A percentile compares a stretch with the other conserved stretches of the same genome.
phyloP scores from a whole-genome alignment of 2,888 invertebrate species.

The Chloromyia formosa region DNA sequence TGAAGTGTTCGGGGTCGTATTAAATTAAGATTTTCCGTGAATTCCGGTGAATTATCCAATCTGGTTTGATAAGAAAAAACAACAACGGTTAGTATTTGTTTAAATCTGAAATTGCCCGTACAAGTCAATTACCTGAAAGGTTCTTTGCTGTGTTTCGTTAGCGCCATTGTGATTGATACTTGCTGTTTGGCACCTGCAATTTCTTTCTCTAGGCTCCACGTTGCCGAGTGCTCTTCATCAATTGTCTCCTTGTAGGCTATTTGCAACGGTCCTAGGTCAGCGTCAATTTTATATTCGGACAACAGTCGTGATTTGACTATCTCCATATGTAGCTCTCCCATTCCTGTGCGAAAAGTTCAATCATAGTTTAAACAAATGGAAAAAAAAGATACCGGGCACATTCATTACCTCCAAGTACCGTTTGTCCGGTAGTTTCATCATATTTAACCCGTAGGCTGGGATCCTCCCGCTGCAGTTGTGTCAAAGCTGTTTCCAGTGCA shows the following conservation, averaged over 20 bases:
- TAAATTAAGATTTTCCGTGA: slow-evolving; percentile 72
- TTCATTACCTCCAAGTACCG: slow-evolving; percentile 75
- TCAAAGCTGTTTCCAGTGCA: slow-evolving; percentile 81
- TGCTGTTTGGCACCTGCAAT: slow-evolving; percentile 62
- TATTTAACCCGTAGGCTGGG: slow-evolving; percentile 83
- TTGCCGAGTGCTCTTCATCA: slow-evolving; percentile 53
- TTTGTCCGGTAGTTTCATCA: slow-evolving; percentile 86
- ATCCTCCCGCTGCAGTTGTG: slow-evolving; percentile 86
- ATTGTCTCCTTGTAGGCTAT: slow-evolving; percentile 90
- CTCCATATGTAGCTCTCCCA: slow-evolving; percentile 98
- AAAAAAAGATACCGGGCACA: slow-evolving; percentile 15
- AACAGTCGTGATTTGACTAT: slow-evolving; percentile 88
- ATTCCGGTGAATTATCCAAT: slow-evolving; percentile 74
- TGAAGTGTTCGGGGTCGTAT: slow-evolving; percentile 73
- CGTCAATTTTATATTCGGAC: slow-evolving; percentile 90
- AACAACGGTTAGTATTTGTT: slow-evolving; percentile 12
- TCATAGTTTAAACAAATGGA: background rate
- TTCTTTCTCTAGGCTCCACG: slow-evolving; percentile 59
- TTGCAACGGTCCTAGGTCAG: slow-evolving; percentile 88
- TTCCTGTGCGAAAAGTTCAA: slow-evolving; percentile 70
- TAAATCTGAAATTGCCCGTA: too few relatives aligned
- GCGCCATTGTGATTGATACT: slow-evolving; percentile 60
- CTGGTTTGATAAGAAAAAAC: too few relatives aligned
- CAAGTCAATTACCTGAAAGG: slow-evolving; percentile 63
- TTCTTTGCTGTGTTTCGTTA: slow-evolving; percentile 64